A percentile compares a stretch with the other conserved stretches of the same genome.
phyloP scores from a whole-genome alignment of 2,888 invertebrate genomes.

The Muscina levida region DNA sequence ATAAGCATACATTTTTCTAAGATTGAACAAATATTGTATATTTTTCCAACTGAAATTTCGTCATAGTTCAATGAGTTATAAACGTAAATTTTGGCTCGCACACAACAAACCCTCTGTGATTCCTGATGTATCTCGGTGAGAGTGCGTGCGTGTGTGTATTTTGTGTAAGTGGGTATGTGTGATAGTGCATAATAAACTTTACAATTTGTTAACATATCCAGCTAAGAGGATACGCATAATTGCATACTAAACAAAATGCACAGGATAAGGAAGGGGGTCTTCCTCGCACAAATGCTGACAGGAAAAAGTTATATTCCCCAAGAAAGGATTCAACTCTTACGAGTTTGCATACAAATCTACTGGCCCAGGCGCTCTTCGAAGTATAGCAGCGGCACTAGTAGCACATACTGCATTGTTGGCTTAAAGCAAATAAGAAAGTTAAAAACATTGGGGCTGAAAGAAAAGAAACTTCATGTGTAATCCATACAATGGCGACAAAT shows the following conservation, averaged over 20 bases:
- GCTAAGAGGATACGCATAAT: conserved; percentile 64
- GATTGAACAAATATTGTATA: conserved; percentile 12
- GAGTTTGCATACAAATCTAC: conserved; percentile 10
- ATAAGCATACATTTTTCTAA: background rate
- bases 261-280: background rate
- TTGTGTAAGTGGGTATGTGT: background rate
- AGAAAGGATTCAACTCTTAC: conserved; percentile 6
- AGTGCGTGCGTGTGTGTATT: background rate
- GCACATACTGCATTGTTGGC: conserved; percentile 27
- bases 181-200: conserved; percentile 58
- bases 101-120: conserved; percentile 5
- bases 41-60: conserved; percentile 24
- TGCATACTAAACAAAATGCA: conserved; percentile 21
- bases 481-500: conserved; percentile 64
- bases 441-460: conserved; percentile 39
- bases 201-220: conserved; percentile 65
- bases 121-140: background rate
- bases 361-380: background rate
- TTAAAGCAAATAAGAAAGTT: conserved; percentile 53
- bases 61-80: conserved; percentile 14
- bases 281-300: conserved; percentile 1
- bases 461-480: conserved; percentile 56
- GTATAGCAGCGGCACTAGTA: conserved; percentile 1
- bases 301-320: conserved; percentile 13
- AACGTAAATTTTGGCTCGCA: conserved; percentile 19